Evolutionary conservation across 2,797 vertebrate genomes (phyloP).

Genomic region (Scarus forsteni): DNA sequence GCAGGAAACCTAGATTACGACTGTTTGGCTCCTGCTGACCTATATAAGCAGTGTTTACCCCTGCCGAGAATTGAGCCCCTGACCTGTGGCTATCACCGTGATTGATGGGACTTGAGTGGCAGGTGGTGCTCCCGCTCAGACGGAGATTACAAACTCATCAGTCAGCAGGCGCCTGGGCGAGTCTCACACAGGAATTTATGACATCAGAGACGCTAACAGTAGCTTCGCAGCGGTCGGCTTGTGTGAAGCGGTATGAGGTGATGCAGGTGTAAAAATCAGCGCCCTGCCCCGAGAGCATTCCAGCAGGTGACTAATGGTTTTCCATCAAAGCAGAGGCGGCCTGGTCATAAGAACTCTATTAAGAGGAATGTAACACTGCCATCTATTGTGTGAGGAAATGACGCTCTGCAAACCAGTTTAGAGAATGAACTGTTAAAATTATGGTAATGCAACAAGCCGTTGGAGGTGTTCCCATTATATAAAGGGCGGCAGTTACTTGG

Average conservation of each 20-base stretch:
- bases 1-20: slow-evolving; percentile 8
- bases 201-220: slow-evolving; percentile 23
- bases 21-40: slow-evolving; percentile 33
- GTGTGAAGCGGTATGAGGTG: slow-evolving; percentile 15
- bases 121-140: slow-evolving; percentile 56
- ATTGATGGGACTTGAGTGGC: slow-evolving; percentile 64
- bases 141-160: slow-evolving; percentile 61
- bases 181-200: slow-evolving; percentile 67
- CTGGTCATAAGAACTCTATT: background rate
- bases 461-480: slow-evolving; percentile 21
- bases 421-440: slow-evolving; percentile 13
- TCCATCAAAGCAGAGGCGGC: slow-evolving; percentile 13
- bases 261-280: slow-evolving; percentile 52
- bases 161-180: slow-evolving; percentile 46
- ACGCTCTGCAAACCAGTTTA: slow-evolving; percentile 1
- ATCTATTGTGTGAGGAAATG: slow-evolving; percentile 4
- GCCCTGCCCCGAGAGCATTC: slow-evolving; percentile 39
- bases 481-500: no score
- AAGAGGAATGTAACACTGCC: slow-evolving; percentile 9
- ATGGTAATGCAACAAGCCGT: slow-evolving; percentile 20
- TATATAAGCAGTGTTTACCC: slow-evolving; percentile 15
- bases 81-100: slow-evolving; percentile 35
- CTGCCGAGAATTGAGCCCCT: slow-evolving; percentile 12
- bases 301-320: slow-evolving; percentile 61
- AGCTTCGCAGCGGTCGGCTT: slow-evolving; percentile 9